Conservation (phyloP, 2,888 invertebrate species). For the Osmoderma eremita region DNA sequence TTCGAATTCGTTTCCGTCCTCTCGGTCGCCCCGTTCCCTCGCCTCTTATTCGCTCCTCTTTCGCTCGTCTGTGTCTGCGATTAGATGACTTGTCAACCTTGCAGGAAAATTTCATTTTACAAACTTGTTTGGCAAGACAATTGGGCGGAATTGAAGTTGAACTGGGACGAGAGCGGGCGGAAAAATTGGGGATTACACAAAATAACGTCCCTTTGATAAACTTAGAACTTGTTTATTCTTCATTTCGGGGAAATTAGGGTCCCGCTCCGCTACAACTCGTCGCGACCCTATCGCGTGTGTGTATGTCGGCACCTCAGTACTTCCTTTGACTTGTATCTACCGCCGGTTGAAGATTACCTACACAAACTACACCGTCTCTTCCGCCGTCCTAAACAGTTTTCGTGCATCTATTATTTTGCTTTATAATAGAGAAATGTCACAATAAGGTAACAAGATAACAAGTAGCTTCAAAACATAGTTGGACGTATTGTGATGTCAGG, state of each 20-base stretch:
- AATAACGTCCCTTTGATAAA: constrained; percentile 60
- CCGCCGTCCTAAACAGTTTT: too few relatives aligned
- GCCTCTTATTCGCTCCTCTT: constrained; percentile 43
- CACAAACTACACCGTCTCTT: too few relatives aligned
- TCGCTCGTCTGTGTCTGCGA: constrained; percentile 59
- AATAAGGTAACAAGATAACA: too few relatives aligned
- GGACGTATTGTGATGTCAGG: too few relatives aligned
- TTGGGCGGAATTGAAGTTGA: constrained; percentile 67
- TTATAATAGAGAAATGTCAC: too few relatives aligned
- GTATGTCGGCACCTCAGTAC: not conserved
- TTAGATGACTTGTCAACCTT: constrained; percentile 70
- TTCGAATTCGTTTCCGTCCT: not conserved
- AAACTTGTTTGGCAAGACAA: constrained; percentile 69
- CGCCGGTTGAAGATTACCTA: too few relatives aligned
- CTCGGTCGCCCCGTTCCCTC: constrained; percentile 31
- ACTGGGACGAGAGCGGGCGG: constrained; percentile 56
- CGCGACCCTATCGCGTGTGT: not conserved
- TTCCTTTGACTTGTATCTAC: too few relatives aligned
- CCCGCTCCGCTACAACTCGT: not conserved
- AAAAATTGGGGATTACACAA: constrained; percentile 57
- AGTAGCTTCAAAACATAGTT: too few relatives aligned
- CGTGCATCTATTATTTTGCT: too few relatives aligned
- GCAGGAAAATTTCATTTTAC: constrained; percentile 69
- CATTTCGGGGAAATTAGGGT: constrained; percentile 52
- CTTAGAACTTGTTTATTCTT: constrained; percentile 58